Evolutionary conservation across 1,140 invertebrate species (phyloP).

Genomic region (Drosophila persimilis): DNA sequence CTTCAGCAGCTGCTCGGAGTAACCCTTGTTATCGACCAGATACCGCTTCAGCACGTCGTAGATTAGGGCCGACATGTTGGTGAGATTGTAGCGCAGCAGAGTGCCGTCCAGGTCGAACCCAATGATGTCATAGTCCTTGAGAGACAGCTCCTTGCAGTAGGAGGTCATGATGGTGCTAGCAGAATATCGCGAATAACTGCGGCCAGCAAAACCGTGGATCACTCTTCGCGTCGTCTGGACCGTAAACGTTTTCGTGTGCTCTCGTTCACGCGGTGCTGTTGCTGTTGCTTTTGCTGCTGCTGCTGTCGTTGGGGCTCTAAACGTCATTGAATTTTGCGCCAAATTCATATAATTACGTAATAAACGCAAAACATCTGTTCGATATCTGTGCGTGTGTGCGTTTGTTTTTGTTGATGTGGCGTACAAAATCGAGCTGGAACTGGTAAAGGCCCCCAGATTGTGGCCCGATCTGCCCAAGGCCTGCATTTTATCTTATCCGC

Average conservation of each 20-base stretch:
- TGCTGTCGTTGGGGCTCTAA: conserved; percentile 1
- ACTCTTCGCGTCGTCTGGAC: not conserved
- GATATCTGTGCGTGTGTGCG: conserved; percentile 31
- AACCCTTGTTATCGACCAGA: conserved; percentile 86
- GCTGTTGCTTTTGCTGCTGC: not conserved
- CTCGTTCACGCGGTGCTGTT: conserved; percentile 2
- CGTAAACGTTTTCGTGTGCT: too few relatives aligned
- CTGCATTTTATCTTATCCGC: conserved; percentile 43
- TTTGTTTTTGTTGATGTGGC: conserved; percentile 38
- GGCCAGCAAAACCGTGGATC: conserved; percentile 14
- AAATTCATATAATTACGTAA: conserved; percentile 56
- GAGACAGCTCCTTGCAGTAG: conserved; percentile 82
- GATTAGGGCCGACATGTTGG: conserved; percentile 85
- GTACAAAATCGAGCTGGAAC: conserved; percentile 4
- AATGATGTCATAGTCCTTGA: conserved; percentile 89
- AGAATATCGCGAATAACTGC: conserved; percentile 64
- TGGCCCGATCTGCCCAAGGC: conserved; percentile 39
- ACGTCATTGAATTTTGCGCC: conserved; percentile 47
- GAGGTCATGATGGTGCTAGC: conserved; percentile 75
- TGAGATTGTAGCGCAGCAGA: conserved; percentile 87
- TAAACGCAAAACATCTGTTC: conserved; percentile 57
- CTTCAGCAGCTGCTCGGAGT: conserved; percentile 84
- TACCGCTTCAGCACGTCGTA: conserved; percentile 87
- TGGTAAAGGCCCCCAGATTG: conserved; percentile 3
- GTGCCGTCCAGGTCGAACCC: conserved; percentile 93